phyloP scores from a whole-genome alignment of 2,888 invertebrate genomes.

The Synanthedon myopaeformis region DNA sequence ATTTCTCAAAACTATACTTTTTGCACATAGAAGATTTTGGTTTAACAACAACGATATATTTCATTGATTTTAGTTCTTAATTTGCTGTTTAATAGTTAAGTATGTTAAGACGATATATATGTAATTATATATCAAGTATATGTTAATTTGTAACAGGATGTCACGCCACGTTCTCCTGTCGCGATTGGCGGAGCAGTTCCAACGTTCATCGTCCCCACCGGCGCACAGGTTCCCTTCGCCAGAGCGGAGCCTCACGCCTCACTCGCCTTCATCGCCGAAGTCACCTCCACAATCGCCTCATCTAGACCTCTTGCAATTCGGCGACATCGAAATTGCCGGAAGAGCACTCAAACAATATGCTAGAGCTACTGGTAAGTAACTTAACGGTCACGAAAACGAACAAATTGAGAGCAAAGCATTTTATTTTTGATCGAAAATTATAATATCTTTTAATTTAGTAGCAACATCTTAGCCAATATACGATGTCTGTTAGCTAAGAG shows the following conservation, averaged over 20 bases:
- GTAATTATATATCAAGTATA: background rate
- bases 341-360: constrained; percentile 62
- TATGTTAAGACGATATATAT: no score
- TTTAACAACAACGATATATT: no score
- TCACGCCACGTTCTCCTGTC: constrained; percentile 60
- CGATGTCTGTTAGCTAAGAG: no score
- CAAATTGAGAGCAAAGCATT: no score
- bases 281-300: constrained; percentile 51
- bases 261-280: constrained; percentile 35
- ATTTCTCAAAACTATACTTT: no score
- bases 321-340: constrained; percentile 60
- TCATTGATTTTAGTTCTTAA: no score
- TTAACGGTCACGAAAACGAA: no score
- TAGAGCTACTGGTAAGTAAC: constrained; percentile 49
- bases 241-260: constrained; percentile 50
- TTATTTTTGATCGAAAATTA: no score
- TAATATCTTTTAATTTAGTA: no score
- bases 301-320: constrained; percentile 47
- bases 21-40: no score
- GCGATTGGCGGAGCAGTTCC: constrained; percentile 61
- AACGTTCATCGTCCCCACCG: constrained; percentile 42
- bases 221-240: constrained; percentile 52
- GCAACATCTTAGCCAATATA: no score
- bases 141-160: constrained; percentile 31
- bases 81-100: no score